Base-by-base conservation (phyloP, 2,113 vertebrate species). In the Macquaria australasica region DNA sequence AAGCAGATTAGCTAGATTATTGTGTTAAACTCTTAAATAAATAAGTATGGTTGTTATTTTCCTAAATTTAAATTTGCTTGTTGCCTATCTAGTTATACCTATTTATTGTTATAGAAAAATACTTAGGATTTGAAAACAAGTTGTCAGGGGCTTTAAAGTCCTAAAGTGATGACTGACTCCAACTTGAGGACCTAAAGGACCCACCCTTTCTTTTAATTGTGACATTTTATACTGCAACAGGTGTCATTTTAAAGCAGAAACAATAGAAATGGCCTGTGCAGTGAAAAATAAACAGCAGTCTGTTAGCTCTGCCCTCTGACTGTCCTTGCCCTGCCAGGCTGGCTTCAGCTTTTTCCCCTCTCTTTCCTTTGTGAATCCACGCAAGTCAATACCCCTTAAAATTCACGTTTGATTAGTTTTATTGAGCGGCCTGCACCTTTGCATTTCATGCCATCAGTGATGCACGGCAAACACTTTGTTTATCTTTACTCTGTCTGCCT, bases 351-450 rank as follows among this genome's bases (percentile, higher is more conserved):
- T 74, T 81, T 51, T 2, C 1, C n/a, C 39, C 8, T 15, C 8
- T 15, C 63, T 68, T 63, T 72, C 81, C 81, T 79, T 55, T 71
- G 88, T n/a, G 67, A 74, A 84, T 84, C 68, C 75, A 37, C 25
- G 1, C 34, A 5, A 62, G 79, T 94, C 94, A 83, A 94, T 93
- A 90, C 51, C 74, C 87, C 87, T 94, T 94, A 87, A 91, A 92
- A 94, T 94, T 93, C 90, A 82, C 72, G 70, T 91, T 92, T 91
- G 89, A 94, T 93, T 93, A 73, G 75, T 85, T 92, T 82, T 93
- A 95, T 94, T 86, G 93, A 94, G 85, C 79, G 83, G 69, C 77
- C 79, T 82, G 77, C 81, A 87, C 83, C 85, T 89, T 90, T 7
- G 53, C 67, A 77, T 71, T 84, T 76, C 71, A 85, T 68, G 82